Percentiles rank a stretch among this genome's conserved stretches.
These are phyloP conservation scores for Mythimna pallens DNA, from an alignment of 2,888 invertebrate genomes.

Conservation along the genomic window DNA sequence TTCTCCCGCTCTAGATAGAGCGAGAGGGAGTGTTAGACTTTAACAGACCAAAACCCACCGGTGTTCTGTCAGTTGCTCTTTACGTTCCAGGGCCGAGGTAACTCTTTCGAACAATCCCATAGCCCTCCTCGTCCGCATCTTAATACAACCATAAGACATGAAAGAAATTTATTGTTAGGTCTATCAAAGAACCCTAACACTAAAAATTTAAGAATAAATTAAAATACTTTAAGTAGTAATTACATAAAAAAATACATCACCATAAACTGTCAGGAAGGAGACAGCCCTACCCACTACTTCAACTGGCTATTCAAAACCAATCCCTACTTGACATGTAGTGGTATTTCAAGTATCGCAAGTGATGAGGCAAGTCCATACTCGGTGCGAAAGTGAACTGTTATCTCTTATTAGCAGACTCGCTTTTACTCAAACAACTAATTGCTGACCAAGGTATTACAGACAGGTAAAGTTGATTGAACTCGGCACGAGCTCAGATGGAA, in stretches of 20 bases:
- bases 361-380: conserved; percentile 47
- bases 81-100: no score
- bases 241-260: neutral
- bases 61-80: no score
- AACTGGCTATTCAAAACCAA: conserved; percentile 40
- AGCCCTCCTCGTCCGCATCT: neutral
- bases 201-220: neutral
- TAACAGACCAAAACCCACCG: no score
- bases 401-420: conserved; percentile 57
- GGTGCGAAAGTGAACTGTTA: conserved; percentile 62
- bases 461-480: conserved; percentile 28
- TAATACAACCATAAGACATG: neutral
- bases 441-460: conserved; percentile 21
- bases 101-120: no score
- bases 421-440: conserved; percentile 63
- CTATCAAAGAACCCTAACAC: neutral
- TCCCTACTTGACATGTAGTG: conserved; percentile 32
- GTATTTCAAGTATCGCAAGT: conserved; percentile 49
- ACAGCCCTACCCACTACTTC: conserved; percentile 39
- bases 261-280: conserved; percentile 20
- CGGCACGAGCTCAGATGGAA: conserved; percentile 4
- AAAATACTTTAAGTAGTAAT: conserved; percentile 1
- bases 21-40: no score
- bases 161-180: neutral
- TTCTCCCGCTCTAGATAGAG: no score